Evolutionary conservation across 2,888 invertebrate species (phyloP), one percentile per base, ranked within the genome.

Genomic region (Philhelius pedissequus): DNA sequence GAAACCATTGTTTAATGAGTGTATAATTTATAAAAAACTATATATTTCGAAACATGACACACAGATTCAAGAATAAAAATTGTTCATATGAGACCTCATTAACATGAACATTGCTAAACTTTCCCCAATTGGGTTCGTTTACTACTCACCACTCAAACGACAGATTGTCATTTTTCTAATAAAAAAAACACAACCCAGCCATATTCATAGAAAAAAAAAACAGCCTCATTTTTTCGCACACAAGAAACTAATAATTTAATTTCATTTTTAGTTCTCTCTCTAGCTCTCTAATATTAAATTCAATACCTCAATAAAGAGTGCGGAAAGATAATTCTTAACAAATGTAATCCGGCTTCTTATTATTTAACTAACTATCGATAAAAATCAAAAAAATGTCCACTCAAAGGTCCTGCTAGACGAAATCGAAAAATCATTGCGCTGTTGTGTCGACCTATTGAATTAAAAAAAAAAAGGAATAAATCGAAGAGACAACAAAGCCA

Each of bases 301-400:
- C 27, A 13, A 30, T 43, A 1, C 27, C 7, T n/a, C 13, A 25
- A 7, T 9, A 62, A 30, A 60, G 25, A 60, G 15, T 43, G 43
- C 15, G 27, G 62, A 62, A 62, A 8, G n/a, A 25, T 38, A 38
- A 20, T n/a, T 8, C 5, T 1, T 11, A 2, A 43, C 25, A 13
- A 18, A 43, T 56, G 30, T 43, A 43, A 62, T 11, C 62, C 62
- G 62, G 43, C 62, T 62, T 58, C 6, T 15, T 40, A 40, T 62
- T 62, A 43, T 15, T 62, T 6, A 40, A 60, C 8, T 18, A 62
- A 30, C 30, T 18, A 43, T 27, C 3, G 27, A 40, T 60, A 30
- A 54, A 25, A 54, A 40, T n/a, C 18, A 43, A 18, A 30, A 43
- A 43, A 30, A 43, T 40, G 11, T 22, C 13, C 45, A 20, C 27